phyloP scores from a whole-genome alignment of 1,140 invertebrate species.

The Hylaeus anthracinus region DNA sequence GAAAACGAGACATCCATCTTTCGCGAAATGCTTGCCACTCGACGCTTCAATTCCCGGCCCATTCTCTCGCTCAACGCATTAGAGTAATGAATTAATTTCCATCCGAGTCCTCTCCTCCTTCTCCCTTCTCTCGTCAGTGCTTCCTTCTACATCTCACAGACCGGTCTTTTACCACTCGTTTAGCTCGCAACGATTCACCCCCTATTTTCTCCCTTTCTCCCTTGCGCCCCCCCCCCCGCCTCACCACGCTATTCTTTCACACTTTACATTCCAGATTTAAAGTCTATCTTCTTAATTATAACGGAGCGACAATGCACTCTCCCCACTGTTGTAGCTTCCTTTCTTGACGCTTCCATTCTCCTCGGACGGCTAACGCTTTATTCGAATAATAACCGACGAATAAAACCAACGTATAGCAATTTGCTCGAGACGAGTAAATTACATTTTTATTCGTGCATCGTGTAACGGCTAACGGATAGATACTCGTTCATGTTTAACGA shows the following conservation, averaged over 20 bases:
- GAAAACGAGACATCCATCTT: constrained; percentile 80
- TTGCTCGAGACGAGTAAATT: too few species aligned
- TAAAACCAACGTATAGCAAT: too few species aligned
- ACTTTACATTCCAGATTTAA: constrained; percentile 54
- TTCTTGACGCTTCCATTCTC: constrained; percentile 27
- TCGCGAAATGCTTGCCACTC: constrained; percentile 74
- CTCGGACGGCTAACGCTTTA: neutral
- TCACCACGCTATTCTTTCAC: constrained; percentile 57
- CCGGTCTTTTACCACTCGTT: constrained; percentile 60
- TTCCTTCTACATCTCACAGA: constrained; percentile 54
- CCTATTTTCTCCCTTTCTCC: constrained; percentile 23
- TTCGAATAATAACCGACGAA: too few species aligned
- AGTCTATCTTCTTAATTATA: constrained; percentile 75
- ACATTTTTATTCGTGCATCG: too few species aligned
- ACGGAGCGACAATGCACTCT: constrained; percentile 63
- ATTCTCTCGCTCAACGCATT: constrained; percentile 79
- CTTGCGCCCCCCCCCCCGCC: constrained; percentile 35
- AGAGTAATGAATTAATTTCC: constrained; percentile 82
- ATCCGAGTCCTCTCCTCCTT: constrained; percentile 65
- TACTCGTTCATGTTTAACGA: neutral
- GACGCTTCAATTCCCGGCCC: constrained; percentile 73
- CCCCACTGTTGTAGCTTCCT: constrained; percentile 7
- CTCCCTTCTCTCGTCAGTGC: constrained; percentile 38
- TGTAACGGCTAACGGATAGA: neutral
- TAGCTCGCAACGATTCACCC: constrained; percentile 54